Evolutionary conservation across 2,113 vertebrate species (phyloP).

Genomic region (Saimiri boliviensis): DNA sequence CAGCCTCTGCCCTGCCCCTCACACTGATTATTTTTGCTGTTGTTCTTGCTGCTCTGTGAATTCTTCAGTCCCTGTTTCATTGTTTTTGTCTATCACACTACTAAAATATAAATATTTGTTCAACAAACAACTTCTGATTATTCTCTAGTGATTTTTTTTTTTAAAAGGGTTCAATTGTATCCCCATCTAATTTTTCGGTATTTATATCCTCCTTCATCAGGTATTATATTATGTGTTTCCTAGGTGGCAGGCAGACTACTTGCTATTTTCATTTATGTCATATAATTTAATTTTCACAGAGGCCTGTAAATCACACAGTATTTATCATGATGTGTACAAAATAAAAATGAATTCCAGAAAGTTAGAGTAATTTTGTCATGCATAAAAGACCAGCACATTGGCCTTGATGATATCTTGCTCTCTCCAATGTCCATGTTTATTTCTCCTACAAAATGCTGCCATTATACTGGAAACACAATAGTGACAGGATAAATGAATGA

Average conservation of each 20-base stretch:
- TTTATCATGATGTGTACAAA: neutral
- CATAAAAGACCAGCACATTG: neutral
- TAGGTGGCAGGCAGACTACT: neutral
- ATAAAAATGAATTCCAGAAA: neutral
- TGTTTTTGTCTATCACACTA: neutral
- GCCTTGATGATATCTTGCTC: neutral
- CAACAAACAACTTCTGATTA: neutral
- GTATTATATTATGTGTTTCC: neutral
- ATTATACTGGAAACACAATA: neutral
- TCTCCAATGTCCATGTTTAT: neutral
- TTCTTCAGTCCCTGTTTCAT: neutral
- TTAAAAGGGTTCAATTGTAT: neutral
- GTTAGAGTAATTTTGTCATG: neutral
- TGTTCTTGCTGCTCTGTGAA: neutral
- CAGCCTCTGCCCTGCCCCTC: neutral
- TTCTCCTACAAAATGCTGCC: neutral
- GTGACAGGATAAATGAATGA: neutral
- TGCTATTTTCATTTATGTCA: neutral
- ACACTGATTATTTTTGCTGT: accelerated
- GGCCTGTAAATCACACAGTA: neutral
- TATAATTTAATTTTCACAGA: neutral
- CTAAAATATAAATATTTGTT: neutral
- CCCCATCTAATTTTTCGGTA: neutral
- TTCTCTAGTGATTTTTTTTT: neutral
- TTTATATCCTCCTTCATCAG: neutral